Evolutionary conservation across 2,888 invertebrate genomes (phyloP), one percentile per base, ranked within the genome.

Genomic region (Steinernema scapterisci): DNA sequence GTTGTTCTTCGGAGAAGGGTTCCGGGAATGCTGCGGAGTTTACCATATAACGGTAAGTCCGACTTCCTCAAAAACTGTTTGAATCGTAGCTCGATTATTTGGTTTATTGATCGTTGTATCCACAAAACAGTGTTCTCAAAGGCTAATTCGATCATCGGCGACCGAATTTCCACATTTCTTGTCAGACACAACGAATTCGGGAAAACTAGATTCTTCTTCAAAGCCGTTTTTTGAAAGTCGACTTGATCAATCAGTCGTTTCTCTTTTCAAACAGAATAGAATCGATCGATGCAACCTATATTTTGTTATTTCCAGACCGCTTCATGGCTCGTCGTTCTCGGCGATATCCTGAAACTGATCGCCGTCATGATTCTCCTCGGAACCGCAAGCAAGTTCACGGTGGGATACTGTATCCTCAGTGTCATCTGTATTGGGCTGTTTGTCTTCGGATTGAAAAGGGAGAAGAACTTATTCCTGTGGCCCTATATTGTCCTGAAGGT

Each of bases 1-100:
- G 63, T 31, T 27, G 23, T 63, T 63, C 63, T 63, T 63, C 31
- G 63, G 63, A 25, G 63, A 63, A 13, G 25, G 27, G 25, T 63
- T 31, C 16, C 27, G 63, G 16, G 63, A 25, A 1, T 63, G 63
- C n/a, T 63, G 27, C 7, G 63, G 63, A 6, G 16, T 63, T 27
- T 63, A 27, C 19, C 63, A 63, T 31, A 63, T 63, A 63, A 27
- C 31, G 1, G 63, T 63, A 11, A 52, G 52, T 52, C 21, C 23
- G 2, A n/a, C 23, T 9, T 23, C 52, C 21, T 21, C 7, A 19
- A 19, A 21, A 38, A 9, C 38, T 9, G 38, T 38, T 38, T 9
- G 38, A 38, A 19, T 7, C 19, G 2, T 19, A 9, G 52, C 1
- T 52, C 2, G 23, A 2, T 1, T 23, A 1, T 23, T 9, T 52